Percentiles rank a stretch among this genome's conserved stretches.
Evolutionary conservation across 2,797 vertebrate genomes (phyloP).

Genomic region (Pogoniulus pusillus): DNA sequence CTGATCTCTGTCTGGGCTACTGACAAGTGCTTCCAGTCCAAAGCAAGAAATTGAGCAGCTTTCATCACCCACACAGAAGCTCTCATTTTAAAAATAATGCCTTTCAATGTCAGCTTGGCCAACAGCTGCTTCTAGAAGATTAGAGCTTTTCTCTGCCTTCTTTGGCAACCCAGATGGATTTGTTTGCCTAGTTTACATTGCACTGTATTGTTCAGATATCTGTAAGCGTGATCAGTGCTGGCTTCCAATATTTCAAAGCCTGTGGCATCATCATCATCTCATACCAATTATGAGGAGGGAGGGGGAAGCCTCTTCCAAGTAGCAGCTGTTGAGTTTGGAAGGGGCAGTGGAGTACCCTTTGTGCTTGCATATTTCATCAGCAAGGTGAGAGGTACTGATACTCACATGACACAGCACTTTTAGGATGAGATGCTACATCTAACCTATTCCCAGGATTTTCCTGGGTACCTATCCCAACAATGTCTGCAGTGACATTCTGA

Average conservation of each 20-base stretch:
- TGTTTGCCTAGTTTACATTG: constrained; percentile 72
- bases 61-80: constrained; percentile 55
- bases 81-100: constrained; percentile 72
- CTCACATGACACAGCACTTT: constrained; percentile 58
- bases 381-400: not conserved
- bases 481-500: not conserved
- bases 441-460: not conserved
- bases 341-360: constrained; percentile 46
- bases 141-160: constrained; percentile 73
- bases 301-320: constrained; percentile 52
- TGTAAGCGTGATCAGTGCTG: constrained; percentile 69
- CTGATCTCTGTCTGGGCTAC: constrained; percentile 52
- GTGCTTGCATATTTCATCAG: constrained; percentile 51
- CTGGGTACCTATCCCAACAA: not conserved
- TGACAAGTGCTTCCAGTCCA: constrained; percentile 52
- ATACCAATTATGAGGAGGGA: constrained; percentile 55
- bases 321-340: constrained; percentile 53
- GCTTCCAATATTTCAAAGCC: constrained; percentile 71
- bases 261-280: constrained; percentile 65
- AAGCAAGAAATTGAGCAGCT: constrained; percentile 67
- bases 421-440: not conserved
- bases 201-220: constrained; percentile 70
- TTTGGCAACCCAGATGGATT: constrained; percentile 71
- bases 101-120: constrained; percentile 70
- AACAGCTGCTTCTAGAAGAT: constrained; percentile 74